Evolutionary conservation across 2,888 invertebrate species (phyloP).

Genomic region (Ormyrus labotus): DNA sequence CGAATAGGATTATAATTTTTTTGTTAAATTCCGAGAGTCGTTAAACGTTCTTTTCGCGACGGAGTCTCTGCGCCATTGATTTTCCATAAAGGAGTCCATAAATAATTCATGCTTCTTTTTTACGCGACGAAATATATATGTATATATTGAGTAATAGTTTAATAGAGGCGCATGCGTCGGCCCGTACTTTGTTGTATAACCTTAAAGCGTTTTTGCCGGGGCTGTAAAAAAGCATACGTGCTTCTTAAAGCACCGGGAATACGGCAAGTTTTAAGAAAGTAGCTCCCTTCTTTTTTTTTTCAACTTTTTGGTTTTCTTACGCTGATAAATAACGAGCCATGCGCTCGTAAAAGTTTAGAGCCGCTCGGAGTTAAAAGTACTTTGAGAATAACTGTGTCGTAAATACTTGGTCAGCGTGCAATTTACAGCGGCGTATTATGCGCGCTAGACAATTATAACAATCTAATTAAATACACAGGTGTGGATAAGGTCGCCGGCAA

Average conservation of each 20-base stretch:
- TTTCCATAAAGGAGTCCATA: too few species aligned
- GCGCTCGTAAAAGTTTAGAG: constrained; percentile 51
- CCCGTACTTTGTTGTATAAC: too few species aligned
- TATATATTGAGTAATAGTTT: too few species aligned
- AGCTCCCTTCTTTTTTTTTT: constrained; percentile 13
- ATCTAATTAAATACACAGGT: neutral
- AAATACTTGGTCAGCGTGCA: constrained; percentile 40
- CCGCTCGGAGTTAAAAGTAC: constrained; percentile 49
- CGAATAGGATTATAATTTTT: too few species aligned
- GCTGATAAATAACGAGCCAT: constrained; percentile 47
- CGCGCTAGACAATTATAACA: constrained; percentile 6
- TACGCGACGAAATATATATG: too few species aligned
- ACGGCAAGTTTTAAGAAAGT: constrained; percentile 31
- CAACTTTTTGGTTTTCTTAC: constrained; percentile 33
- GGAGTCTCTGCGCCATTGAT: too few species aligned
- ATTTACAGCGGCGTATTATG: constrained; percentile 27
- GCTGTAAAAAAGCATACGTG: constrained; percentile 41
- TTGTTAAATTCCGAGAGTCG: too few species aligned
- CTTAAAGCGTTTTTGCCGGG: constrained; percentile 9
- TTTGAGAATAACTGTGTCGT: constrained; percentile 53
- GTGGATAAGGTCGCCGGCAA: too few species aligned
- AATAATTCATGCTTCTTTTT: too few species aligned
- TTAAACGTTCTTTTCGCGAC: too few species aligned
- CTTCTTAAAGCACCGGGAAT: constrained; percentile 22
- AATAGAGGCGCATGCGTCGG: too few species aligned